Percentiles rank a stretch among this genome's conserved stretches.
Conservation (phyloP, 2,888 invertebrate genomes). For the Prosopocoilus inquinatus region DNA sequence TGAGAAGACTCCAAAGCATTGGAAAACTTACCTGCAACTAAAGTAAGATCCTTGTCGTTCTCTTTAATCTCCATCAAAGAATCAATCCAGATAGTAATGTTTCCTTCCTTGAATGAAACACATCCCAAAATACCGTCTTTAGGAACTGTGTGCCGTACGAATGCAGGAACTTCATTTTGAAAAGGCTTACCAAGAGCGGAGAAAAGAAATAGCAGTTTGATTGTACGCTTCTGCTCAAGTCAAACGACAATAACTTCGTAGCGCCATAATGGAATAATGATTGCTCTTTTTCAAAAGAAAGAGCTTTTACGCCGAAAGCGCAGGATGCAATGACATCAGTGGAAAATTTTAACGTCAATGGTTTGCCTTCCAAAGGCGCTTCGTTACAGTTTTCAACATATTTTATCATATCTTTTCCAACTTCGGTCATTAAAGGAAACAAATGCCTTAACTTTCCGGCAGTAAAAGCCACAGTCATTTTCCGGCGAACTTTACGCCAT, state of each 20-base stretch:
- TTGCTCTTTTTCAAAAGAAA: conserved; percentile 43
- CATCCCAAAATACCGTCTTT: conserved; percentile 39
- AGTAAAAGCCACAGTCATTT: conserved; percentile 56
- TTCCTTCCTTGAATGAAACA: conserved; percentile 39
- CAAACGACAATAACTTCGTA: conserved; percentile 41
- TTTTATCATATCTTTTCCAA: conserved; percentile 29
- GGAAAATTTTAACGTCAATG: conserved; percentile 49
- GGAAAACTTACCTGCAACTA: too few relatives aligned
- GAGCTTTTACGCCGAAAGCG: conserved; percentile 51
- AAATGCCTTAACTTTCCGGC: conserved; percentile 57
- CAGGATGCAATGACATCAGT: conserved; percentile 52
- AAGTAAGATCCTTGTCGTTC: conserved; percentile 39
- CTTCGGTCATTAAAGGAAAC: conserved; percentile 51
- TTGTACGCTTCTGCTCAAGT: conserved; percentile 33
- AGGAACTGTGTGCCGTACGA: conserved; percentile 39
- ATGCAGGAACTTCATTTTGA: conserved; percentile 43
- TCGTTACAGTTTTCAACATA: conserved; percentile 9
- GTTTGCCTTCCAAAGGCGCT: conserved; percentile 39
- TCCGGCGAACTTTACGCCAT: conserved; percentile 56
- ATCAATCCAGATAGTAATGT: conserved; percentile 52
- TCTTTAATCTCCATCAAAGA: conserved; percentile 46
- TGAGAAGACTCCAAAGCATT: too few relatives aligned
- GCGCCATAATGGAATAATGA: conserved; percentile 46
- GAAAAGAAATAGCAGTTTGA: conserved; percentile 41
- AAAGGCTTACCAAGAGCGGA: conserved; percentile 40